Conservation (phyloP, 2,888 invertebrate species). For the Cerceris rybyensis region DNA sequence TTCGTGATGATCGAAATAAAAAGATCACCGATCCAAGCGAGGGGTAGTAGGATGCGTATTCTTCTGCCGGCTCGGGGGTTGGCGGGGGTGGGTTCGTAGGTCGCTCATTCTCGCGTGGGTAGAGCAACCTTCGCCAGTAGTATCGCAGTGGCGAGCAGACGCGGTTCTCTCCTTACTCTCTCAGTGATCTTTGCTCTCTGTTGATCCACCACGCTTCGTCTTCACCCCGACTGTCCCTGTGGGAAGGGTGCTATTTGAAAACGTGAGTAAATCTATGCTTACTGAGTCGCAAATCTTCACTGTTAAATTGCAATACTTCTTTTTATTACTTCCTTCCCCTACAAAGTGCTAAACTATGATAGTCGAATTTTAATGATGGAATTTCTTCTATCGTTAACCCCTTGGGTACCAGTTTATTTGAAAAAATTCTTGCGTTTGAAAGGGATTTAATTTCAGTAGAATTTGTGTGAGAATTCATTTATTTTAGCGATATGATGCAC, state of each 20-base stretch:
- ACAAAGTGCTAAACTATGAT: no score
- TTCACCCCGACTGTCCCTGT: slow-evolving; percentile 9
- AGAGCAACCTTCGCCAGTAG: slow-evolving; percentile 70
- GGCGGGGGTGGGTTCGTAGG: slow-evolving; percentile 67
- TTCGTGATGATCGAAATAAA: slow-evolving; percentile 22
- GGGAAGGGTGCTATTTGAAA: not conserved
- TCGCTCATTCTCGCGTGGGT: slow-evolving; percentile 70
- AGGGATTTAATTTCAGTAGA: no score
- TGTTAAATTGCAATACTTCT: no score
- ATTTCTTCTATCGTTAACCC: no score
- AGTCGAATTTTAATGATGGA: no score
- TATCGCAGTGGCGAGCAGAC: slow-evolving; percentile 71
- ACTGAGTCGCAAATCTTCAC: no score
- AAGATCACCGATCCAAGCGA: slow-evolving; percentile 29
- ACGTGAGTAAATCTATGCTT: no score
- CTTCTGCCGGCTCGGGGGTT: slow-evolving; percentile 52
- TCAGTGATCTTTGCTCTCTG: slow-evolving; percentile 25
- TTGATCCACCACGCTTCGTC: slow-evolving; percentile 4
- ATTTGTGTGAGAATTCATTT: no score
- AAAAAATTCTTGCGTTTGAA: no score
- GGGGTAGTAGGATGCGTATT: slow-evolving; percentile 6
- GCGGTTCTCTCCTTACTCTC: slow-evolving; percentile 59
- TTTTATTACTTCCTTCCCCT: no score
- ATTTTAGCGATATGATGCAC: no score
- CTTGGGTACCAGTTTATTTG: no score